Percentiles rank a stretch among this genome's conserved stretches.
phyloP scores from a whole-genome alignment of 92 coral and sea anemone genomes.

The Pocillopora grandis region DNA sequence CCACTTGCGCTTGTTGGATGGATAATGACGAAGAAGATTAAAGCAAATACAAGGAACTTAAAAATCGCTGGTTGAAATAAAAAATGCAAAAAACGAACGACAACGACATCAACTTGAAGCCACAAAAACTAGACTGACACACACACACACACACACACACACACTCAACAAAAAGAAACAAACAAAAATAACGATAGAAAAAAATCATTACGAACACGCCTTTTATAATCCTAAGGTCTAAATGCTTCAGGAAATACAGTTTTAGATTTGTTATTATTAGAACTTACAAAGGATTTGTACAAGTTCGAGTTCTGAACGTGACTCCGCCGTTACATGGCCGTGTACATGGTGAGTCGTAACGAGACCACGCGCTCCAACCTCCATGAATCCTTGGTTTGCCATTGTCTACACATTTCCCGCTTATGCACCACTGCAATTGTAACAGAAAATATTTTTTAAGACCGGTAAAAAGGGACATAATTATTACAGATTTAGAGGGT shows the following conservation, averaged over 20 bases:
- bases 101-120: background rate
- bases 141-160: slow-evolving; percentile 77
- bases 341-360: slow-evolving; percentile 58
- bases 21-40: too few relatives aligned
- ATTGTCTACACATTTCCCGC: slow-evolving; percentile 87
- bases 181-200: too few relatives aligned
- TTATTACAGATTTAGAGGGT: too few relatives aligned
- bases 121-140: slow-evolving; percentile 25
- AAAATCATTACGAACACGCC: too few relatives aligned
- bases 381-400: slow-evolving; percentile 77
- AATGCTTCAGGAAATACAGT: background rate
- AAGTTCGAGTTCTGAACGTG: slow-evolving; percentile 61
- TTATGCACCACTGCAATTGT: slow-evolving; percentile 83
- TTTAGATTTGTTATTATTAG: background rate
- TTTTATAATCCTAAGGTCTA: too few relatives aligned
- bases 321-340: slow-evolving; percentile 84
- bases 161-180: too few relatives aligned
- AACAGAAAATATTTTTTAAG: background rate
- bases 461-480: background rate
- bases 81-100: too few relatives aligned
- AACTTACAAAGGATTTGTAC: slow-evolving; percentile 79
- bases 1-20: too few relatives aligned
- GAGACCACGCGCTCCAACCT: slow-evolving; percentile 82
- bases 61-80: too few relatives aligned
- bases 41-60: background rate